Base-by-base conservation (phyloP, 92 coral and sea anemone species). In the Phenganax subtilis region DNA sequence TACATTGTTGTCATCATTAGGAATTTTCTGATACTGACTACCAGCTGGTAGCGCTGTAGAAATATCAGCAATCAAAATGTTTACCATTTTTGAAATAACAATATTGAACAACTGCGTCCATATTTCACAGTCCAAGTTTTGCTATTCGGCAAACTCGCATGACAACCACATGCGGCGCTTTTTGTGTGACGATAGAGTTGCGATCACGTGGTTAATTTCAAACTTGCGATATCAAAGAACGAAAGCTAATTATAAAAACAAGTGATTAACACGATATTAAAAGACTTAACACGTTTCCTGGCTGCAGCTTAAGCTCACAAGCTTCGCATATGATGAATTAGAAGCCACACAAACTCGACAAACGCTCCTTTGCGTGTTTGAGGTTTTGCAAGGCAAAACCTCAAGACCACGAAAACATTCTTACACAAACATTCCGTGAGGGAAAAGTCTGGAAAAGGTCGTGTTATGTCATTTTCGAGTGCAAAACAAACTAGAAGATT, bases 221-320 rank as follows among this genome's bases (percentile, higher is more conserved):
- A 53, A 68, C 16, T 3, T 30, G 73, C 14, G 47, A 68, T 59
- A 20, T 9, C 47, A 14, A 75, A 75, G 58, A 12, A 53, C 54
- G 61, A 73, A 44, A 55, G 51, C 29, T 57, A 54, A 55, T 75
- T 75, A 75, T 20, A 51, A 75, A 55, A 75, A 55, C 80, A 54
- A 55, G 80, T 12, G n/a, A 75, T 75, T 75, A 75, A 47, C 64
- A 75, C 64, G 77, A 55, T 55, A 73, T 73, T 51, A 73, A 73
- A 28, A 73, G 44, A 16, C 16, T 68, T 68, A 68, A 12, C 73
- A 30, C 54, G 73, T 37, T 68, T 68, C 73, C 52, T 68, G 53
- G 11, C 47, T 37, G 47, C 12, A 68, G 47, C 37, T 68, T 68
- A 10, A 68, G 73, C 15, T 5, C 0, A 68, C 52, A 53, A 16